Evolutionary conservation across 2,113 vertebrate genomes (phyloP).

Genomic region (Cyprinodon tularosa): DNA sequence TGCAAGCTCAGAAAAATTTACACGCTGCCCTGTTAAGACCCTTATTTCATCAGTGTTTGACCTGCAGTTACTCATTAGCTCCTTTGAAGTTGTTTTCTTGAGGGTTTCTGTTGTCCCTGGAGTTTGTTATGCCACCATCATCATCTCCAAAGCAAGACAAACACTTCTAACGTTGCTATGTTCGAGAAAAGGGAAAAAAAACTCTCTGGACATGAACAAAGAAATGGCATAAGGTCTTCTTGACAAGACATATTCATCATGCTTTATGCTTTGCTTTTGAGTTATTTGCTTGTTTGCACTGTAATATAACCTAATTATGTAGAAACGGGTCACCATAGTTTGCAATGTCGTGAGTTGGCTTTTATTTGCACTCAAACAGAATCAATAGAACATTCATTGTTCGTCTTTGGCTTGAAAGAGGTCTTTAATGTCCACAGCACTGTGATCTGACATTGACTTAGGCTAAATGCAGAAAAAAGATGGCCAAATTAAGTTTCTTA

Average conservation of each 20-base stretch:
- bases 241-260: slow-evolving; percentile 40
- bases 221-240: slow-evolving; percentile 14
- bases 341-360: slow-evolving; percentile 14
- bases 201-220: slow-evolving; percentile 9
- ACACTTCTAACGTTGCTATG: slow-evolving; percentile 45
- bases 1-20: slow-evolving; percentile 21
- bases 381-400: slow-evolving; percentile 37
- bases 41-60: slow-evolving; percentile 62
- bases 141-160: slow-evolving; percentile 56
- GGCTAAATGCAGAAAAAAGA: no score
- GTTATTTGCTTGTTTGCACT: slow-evolving; percentile 34
- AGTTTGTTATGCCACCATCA: slow-evolving; percentile 60
- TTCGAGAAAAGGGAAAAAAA: slow-evolving; percentile 43
- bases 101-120: slow-evolving; percentile 59
- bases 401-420: neutral
- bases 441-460: neutral
- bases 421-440: neutral
- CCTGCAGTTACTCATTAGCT: slow-evolving; percentile 71
- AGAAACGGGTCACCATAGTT: slow-evolving; percentile 31
- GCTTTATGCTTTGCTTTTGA: slow-evolving; percentile 44
- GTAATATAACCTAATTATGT: slow-evolving; percentile 25
- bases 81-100: slow-evolving; percentile 55
- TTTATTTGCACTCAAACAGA: slow-evolving; percentile 16
- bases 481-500: no score
- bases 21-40: neutral